Conservation (phyloP, 1,140 invertebrate genomes). For the Drosophila melanica region DNA sequence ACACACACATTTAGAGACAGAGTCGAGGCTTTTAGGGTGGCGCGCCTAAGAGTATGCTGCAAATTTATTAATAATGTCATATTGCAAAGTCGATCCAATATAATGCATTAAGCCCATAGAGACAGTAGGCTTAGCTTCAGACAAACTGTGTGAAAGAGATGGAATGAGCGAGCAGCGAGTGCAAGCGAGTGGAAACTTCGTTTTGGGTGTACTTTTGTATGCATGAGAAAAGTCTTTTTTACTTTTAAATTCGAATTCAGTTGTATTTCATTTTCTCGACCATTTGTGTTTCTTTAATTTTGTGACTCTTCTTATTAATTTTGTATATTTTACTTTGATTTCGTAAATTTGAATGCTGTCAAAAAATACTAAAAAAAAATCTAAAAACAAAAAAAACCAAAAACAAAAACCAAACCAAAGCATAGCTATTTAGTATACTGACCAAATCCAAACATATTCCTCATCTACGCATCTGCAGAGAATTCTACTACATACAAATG, state of each 20-base stretch:
- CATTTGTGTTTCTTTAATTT: conserved; percentile 27
- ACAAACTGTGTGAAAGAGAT: conserved; percentile 9
- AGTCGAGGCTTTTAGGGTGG: conserved; percentile 37
- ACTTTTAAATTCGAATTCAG: conserved; percentile 50
- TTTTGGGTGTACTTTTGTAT: conserved; percentile 27
- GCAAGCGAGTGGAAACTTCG: conserved; percentile 22
- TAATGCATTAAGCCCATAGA: conserved; percentile 73
- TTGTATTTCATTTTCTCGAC: conserved; percentile 31
- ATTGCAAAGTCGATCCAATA: conserved; percentile 77
- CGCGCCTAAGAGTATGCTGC: conserved; percentile 73
- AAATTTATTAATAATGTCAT: conserved; percentile 83
- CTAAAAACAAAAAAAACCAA: conserved; percentile 38
- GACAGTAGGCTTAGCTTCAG: conserved; percentile 47
- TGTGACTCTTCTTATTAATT: conserved; percentile 20
- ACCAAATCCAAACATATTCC: conserved; percentile 78
- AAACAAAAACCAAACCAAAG: conserved; percentile 29
- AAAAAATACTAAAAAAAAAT: conserved; percentile 39
- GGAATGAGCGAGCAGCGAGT: background rate
- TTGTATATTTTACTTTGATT: conserved; percentile 43
- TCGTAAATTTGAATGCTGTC: conserved; percentile 79
- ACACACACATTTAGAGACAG: conserved; percentile 27
- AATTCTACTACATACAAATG: conserved; percentile 99
- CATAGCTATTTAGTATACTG: conserved; percentile 66
- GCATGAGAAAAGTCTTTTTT: conserved; percentile 31
- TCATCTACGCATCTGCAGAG: conserved; percentile 89